Percentiles rank a stretch among this genome's conserved stretches.
Evolutionary conservation across 2,113 vertebrate species (phyloP).

Genomic region (Poicephalus gulielmi): DNA sequence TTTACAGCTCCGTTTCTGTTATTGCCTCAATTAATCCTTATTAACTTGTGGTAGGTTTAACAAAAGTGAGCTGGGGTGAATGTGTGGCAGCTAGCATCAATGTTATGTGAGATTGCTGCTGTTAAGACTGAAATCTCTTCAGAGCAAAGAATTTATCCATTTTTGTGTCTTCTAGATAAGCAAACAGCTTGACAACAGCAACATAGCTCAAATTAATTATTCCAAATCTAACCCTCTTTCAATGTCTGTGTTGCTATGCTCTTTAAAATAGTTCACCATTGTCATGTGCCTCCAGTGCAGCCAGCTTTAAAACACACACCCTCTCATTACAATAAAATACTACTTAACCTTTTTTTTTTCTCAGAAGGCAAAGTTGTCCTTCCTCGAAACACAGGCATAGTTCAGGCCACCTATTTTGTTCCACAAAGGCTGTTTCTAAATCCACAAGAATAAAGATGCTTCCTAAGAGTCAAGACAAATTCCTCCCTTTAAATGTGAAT

Average conservation of each 20-base stretch:
- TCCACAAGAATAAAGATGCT: constrained; percentile 5
- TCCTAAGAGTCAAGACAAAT: constrained; percentile 36
- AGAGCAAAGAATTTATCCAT: background rate
- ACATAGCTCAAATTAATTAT: background rate
- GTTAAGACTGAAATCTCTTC: background rate
- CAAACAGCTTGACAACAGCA: background rate
- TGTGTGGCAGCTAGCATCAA: background rate
- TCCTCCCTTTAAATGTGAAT: background rate
- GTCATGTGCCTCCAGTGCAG: background rate
- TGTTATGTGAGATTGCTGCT: background rate
- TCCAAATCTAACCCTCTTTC: background rate
- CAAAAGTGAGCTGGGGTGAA: background rate
- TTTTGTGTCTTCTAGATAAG: background rate
- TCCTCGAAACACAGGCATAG: background rate
- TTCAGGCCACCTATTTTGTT: background rate
- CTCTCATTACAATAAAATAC: background rate
- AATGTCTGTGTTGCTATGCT: background rate
- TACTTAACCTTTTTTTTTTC: background rate
- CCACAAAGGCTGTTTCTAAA: constrained; percentile 17
- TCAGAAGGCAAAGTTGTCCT: background rate
- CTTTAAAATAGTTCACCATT: background rate
- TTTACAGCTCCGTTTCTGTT: background rate
- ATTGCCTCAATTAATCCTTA: background rate
- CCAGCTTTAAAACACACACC: background rate
- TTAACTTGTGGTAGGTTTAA: background rate